Evolutionary conservation across 2,888 invertebrate genomes (phyloP).

Genomic region (Agrenia bidenticulata): DNA sequence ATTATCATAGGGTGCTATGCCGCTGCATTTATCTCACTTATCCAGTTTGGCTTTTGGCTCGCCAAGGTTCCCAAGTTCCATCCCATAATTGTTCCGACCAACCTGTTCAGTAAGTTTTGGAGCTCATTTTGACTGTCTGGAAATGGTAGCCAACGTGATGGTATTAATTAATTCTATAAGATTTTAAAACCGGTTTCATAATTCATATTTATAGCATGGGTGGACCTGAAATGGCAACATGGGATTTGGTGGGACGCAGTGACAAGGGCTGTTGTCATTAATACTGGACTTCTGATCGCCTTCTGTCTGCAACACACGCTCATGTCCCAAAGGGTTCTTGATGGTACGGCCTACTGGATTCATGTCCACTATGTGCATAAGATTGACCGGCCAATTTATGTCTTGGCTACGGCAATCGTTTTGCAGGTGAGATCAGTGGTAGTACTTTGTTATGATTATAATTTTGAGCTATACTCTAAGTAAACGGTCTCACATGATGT

Average conservation of each 20-base stretch:
- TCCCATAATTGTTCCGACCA: background rate
- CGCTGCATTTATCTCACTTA: slow-evolving; percentile 27
- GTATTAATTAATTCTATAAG: background rate
- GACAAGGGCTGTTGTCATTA: background rate
- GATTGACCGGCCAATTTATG: slow-evolving; percentile 40
- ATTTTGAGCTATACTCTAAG: no score
- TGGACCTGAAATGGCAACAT: background rate
- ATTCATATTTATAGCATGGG: slow-evolving; percentile 22
- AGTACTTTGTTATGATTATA: no score
- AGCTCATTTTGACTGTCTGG: background rate
- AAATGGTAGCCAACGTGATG: background rate
- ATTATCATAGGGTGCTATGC: slow-evolving; percentile 24
- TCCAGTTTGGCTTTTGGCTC: slow-evolving; percentile 36
- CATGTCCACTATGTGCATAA: slow-evolving; percentile 30
- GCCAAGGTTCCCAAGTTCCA: slow-evolving; percentile 4
- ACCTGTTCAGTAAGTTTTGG: slow-evolving; percentile 5
- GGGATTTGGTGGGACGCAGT: background rate
- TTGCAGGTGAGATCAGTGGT: slow-evolving; percentile 27
- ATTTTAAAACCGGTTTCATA: background rate
- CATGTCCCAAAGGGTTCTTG: slow-evolving; percentile 25
- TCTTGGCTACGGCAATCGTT: slow-evolving; percentile 22
- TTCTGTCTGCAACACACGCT: slow-evolving; percentile 33
- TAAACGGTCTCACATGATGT: background rate
- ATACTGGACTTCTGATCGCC: slow-evolving; percentile 16
- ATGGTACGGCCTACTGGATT: slow-evolving; percentile 29